These are phyloP conservation scores for Crocidura indochinensis DNA, from an alignment of 2,797 vertebrate species.

Conservation along the genomic window DNA sequence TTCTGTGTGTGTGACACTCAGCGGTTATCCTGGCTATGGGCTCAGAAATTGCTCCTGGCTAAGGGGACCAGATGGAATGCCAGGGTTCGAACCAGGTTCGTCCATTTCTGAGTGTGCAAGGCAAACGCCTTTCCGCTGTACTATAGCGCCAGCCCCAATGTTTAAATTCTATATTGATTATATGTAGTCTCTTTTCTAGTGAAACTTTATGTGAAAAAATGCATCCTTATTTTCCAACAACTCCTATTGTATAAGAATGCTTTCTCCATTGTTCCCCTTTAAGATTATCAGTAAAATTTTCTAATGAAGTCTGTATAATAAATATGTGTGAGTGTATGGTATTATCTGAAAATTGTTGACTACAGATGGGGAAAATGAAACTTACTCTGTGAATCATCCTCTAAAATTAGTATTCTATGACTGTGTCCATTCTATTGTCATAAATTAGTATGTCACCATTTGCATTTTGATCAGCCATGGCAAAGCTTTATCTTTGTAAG, in stretches of 20 bases:
- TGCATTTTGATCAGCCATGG: constrained; percentile 59
- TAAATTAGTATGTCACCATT: constrained; percentile 7
- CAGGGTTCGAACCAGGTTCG: too few species aligned
- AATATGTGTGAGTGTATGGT: not conserved
- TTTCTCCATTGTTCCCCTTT: not conserved
- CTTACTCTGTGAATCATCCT: not conserved
- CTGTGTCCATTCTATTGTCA: not conserved
- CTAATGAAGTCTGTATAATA: not conserved
- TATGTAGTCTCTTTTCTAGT: not conserved
- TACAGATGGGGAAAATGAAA: not conserved
- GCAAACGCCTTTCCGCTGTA: not conserved
- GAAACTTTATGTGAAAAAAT: not conserved
- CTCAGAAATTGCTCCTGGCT: too few species aligned
- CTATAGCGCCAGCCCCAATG: not conserved
- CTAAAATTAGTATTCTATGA: constrained; percentile 53
- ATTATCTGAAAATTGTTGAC: constrained; percentile 47
- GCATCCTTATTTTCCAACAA: not conserved
- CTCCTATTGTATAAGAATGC: not conserved
- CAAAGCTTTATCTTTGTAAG: constrained; percentile 66
- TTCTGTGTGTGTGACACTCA: too few species aligned
- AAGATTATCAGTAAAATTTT: not conserved
- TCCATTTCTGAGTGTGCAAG: too few species aligned
- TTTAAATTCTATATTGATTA: not conserved
- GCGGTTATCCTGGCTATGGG: too few species aligned
- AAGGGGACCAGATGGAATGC: too few species aligned